Conservation (phyloP, 2,113 vertebrate genomes). For the Spheniscus mendiculus region DNA sequence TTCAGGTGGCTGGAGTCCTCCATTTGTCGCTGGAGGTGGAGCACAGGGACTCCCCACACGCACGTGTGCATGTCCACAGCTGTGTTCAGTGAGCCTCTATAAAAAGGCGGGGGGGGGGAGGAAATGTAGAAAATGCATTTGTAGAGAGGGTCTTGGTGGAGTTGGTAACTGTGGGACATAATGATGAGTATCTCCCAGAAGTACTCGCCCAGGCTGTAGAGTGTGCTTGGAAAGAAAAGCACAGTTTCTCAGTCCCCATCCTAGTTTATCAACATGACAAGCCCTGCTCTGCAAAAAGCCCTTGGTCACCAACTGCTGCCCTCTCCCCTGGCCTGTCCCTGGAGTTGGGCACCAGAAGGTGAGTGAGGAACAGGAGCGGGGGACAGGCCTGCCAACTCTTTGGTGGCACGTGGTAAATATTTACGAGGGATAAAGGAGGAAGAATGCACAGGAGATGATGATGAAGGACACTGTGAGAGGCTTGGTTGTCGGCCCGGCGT, state of each 20-base stretch:
- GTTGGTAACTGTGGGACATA: not conserved
- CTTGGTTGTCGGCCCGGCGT: not conserved
- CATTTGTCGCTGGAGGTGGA: not conserved
- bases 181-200: not conserved
- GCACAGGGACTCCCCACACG: fast-evolving
- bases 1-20: not conserved
- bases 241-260: not conserved
- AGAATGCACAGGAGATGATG: not conserved
- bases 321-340: not conserved
- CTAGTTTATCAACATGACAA: not conserved
- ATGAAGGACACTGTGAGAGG: not conserved
- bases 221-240: not conserved
- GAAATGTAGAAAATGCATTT: not conserved
- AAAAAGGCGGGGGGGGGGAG: not conserved
- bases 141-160: not conserved
- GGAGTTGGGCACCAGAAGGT: not conserved
- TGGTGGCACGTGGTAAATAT: not conserved
- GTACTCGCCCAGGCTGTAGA: not conserved
- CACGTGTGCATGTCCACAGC: fast-evolving
- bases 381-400: not conserved
- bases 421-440: not conserved
- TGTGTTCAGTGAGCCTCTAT: not conserved
- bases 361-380: not conserved
- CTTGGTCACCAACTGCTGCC: not conserved
- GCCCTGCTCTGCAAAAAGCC: not conserved